These are phyloP conservation scores for Calliphora vomitoria DNA, from an alignment of 2,888 invertebrate genomes.

Conservation along the genomic window DNA sequence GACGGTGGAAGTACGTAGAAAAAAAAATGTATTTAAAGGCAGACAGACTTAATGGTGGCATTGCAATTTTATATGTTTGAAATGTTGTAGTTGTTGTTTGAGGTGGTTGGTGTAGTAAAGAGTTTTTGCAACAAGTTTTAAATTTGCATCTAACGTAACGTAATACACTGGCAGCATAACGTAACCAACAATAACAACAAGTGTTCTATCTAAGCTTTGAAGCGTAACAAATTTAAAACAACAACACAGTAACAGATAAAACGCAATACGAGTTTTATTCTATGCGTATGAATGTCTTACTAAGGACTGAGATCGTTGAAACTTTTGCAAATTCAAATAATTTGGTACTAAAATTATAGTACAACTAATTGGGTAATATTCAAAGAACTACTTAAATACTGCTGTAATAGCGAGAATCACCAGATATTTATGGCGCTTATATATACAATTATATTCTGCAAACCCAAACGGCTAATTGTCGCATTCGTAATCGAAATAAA, in stretches of 20 bases:
- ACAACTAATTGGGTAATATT: too few species aligned
- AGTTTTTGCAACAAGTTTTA: slow-evolving; percentile 54
- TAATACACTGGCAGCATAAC: slow-evolving; percentile 42
- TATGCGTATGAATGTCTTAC: not conserved
- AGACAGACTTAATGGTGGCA: slow-evolving; percentile 70
- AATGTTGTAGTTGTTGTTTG: slow-evolving; percentile 2
- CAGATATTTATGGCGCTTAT: too few species aligned
- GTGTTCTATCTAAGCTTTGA: slow-evolving; percentile 74
- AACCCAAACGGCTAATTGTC: too few species aligned
- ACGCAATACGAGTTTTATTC: slow-evolving; percentile 11
- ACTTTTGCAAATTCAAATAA: too few species aligned
- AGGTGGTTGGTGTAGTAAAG: slow-evolving; percentile 15
- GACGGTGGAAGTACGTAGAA: not conserved
- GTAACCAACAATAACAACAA: slow-evolving; percentile 56
- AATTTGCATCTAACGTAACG: slow-evolving; percentile 65
- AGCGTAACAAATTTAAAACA: slow-evolving; percentile 72
- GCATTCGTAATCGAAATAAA: too few species aligned
- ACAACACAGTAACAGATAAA: slow-evolving; percentile 6
- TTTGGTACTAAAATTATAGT: too few species aligned
- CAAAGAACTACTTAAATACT: too few species aligned
- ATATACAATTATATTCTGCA: too few species aligned
- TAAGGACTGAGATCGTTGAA: not conserved
- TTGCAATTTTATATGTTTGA: slow-evolving; percentile 62
- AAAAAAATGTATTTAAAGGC: not conserved
- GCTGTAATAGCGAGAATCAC: too few species aligned